phyloP scores from a whole-genome alignment of 2,797 vertebrate genomes.

The Cygnus olor region DNA sequence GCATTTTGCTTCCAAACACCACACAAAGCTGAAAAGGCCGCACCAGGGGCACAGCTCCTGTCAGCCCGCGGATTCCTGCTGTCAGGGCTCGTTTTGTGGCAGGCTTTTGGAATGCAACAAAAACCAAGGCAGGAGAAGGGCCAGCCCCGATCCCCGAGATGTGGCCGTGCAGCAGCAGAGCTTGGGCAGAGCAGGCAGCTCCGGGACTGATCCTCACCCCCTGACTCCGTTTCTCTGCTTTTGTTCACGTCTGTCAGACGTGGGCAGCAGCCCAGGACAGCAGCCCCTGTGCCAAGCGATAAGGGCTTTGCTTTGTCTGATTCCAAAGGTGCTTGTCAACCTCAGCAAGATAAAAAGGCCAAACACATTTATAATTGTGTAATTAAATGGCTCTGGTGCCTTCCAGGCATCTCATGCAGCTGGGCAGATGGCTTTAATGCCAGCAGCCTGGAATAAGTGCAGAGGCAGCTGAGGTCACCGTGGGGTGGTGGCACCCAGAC shows the following conservation, averaged over 20 bases:
- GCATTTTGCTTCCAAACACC: neutral
- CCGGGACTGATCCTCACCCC: neutral
- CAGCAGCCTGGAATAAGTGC: neutral
- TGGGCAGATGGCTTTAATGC: neutral
- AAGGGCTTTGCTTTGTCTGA: slow-evolving; percentile 53
- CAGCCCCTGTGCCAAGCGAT: neutral
- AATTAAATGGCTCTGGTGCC: slow-evolving; percentile 44
- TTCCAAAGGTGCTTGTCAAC: slow-evolving; percentile 49
- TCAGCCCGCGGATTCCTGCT: neutral
- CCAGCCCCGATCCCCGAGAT: neutral
- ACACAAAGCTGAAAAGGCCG: rapidly evolving
- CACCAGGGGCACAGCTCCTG: neutral
- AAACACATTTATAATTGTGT: slow-evolving; percentile 56
- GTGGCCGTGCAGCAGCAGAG: neutral
- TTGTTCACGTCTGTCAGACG: neutral
- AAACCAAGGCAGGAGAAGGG: neutral
- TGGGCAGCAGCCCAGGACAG: slow-evolving; percentile 39
- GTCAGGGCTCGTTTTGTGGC: rapidly evolving
- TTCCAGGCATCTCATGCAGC: slow-evolving; percentile 8
- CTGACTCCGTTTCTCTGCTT: neutral
- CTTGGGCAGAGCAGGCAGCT: neutral
- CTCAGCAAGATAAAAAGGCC: slow-evolving; percentile 40
- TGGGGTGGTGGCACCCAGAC: neutral
- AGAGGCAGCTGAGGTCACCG: neutral
- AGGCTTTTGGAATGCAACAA: neutral